These are phyloP conservation scores for Trichonephila inaurata DNA, from an alignment of 1,140 invertebrate species.

Conservation along the genomic window DNA sequence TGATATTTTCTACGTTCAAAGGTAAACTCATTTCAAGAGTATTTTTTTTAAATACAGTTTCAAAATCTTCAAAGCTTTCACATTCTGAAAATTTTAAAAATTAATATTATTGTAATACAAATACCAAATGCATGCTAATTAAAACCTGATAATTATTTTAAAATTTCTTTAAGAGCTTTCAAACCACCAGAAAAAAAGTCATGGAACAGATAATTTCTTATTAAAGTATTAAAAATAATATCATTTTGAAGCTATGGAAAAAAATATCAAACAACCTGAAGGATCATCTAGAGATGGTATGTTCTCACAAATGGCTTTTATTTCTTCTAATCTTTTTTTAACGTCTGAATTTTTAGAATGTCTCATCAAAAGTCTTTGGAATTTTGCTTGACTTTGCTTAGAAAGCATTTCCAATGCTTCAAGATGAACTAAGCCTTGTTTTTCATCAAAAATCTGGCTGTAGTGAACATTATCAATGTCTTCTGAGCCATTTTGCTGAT, in stretches of 20 bases:
- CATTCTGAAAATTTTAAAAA: constrained; percentile 23
- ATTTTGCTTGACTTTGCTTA: constrained; percentile 85
- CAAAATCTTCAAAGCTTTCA: constrained; percentile 59
- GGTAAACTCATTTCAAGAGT: constrained; percentile 47
- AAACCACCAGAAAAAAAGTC: too few species aligned
- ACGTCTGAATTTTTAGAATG: constrained; percentile 85
- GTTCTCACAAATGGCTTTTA: constrained; percentile 87
- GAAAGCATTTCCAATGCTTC: constrained; percentile 95
- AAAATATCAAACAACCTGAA: constrained; percentile 19
- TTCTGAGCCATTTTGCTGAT: constrained; percentile 82
- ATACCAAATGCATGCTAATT: too few species aligned
- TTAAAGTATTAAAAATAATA: too few species aligned
- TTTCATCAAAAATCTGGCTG: constrained; percentile 92
- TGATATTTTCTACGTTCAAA: constrained; percentile 59
- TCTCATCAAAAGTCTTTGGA: constrained; percentile 78
- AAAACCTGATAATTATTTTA: too few species aligned
- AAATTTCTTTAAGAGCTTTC: too few species aligned
- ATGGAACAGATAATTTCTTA: too few species aligned
- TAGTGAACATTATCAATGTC: constrained; percentile 87
- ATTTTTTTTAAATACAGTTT: constrained; percentile 56
- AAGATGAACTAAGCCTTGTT: constrained; percentile 91
- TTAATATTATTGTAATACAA: not conserved
- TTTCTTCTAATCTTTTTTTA: constrained; percentile 89
- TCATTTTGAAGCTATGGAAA: not conserved
- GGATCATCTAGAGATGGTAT: constrained; percentile 62